phyloP scores from a whole-genome alignment of 2,113 vertebrate species.

The Piprites chloris region DNA sequence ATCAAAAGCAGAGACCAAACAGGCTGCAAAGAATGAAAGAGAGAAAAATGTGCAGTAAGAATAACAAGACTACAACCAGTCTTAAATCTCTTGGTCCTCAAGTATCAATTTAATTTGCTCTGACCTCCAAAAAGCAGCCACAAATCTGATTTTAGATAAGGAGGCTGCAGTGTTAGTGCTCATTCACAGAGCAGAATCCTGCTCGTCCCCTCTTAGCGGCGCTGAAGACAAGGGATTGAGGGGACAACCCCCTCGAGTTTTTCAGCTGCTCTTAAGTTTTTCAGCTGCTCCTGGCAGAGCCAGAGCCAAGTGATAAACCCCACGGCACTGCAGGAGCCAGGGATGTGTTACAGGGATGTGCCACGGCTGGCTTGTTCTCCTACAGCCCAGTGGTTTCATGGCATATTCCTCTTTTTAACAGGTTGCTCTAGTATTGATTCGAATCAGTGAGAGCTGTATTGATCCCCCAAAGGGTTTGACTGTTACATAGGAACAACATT shows the following conservation, averaged over 20 bases:
- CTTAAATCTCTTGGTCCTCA: background rate
- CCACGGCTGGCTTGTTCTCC: background rate
- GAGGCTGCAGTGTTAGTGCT: background rate
- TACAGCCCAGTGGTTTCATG: background rate
- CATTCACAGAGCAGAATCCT: background rate
- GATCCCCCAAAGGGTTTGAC: background rate
- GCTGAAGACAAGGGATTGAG: background rate
- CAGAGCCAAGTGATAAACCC: background rate
- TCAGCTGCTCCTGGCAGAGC: background rate
- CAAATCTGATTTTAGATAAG: background rate
- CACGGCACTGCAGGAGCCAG: background rate
- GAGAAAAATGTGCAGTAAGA: background rate
- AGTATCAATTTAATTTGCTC: background rate
- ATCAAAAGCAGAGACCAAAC: background rate
- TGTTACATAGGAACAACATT: background rate
- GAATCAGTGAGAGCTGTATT: background rate
- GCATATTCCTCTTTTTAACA: background rate
- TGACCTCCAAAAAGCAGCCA: background rate
- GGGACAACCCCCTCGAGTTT: background rate
- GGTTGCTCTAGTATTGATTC: background rate
- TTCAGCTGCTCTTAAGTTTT: background rate
- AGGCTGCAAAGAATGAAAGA: background rate
- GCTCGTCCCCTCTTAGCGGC: rapidly evolving
- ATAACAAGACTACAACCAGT: background rate
- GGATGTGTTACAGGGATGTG: background rate